Conservation (phyloP, 2,888 invertebrate species). For the Corythucha ciliata region DNA sequence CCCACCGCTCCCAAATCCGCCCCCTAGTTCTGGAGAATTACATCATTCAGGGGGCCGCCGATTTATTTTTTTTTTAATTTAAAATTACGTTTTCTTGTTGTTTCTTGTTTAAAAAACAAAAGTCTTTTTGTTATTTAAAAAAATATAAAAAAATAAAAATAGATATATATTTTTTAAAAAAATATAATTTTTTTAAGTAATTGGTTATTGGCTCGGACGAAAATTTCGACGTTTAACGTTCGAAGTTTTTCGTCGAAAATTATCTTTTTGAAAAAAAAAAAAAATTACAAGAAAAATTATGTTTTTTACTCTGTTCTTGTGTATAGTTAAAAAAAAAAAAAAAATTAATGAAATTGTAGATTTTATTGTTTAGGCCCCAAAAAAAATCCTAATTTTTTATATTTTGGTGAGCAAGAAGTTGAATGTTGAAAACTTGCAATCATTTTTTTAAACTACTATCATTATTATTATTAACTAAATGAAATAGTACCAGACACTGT, state of each 20-base stretch:
- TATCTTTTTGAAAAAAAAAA: conserved; percentile 25
- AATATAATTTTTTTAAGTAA: conserved; percentile 32
- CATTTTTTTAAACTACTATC: no score
- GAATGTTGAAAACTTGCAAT: no score
- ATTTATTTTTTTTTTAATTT: conserved; percentile 5
- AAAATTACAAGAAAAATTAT: conserved; percentile 19
- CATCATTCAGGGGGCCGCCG: conserved; percentile 35
- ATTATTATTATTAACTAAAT: no score
- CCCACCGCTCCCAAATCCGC: conserved; percentile 22
- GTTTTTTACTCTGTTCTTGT: no score
- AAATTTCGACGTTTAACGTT: conserved; percentile 32
- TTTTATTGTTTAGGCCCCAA: not conserved
- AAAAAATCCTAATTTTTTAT: conserved; percentile 24
- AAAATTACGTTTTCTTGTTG: not conserved
- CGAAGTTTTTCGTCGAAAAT: conserved; percentile 25
- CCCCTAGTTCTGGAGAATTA: conserved; percentile 39
- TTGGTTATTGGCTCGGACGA: conserved; percentile 32
- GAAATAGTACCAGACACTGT: no score
- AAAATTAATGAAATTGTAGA: conserved; percentile 26
- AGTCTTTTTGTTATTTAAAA: conserved; percentile 6
- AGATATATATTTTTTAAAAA: conserved; percentile 30
- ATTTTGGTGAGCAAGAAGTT: conserved; percentile 24
- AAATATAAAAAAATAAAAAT: conserved; percentile 4
- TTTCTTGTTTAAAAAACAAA: conserved; percentile 1
- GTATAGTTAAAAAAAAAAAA: conserved; percentile 24